Evolutionary conservation across 1,140 invertebrate species (phyloP).

Genomic region (Laupala kohalensis): DNA sequence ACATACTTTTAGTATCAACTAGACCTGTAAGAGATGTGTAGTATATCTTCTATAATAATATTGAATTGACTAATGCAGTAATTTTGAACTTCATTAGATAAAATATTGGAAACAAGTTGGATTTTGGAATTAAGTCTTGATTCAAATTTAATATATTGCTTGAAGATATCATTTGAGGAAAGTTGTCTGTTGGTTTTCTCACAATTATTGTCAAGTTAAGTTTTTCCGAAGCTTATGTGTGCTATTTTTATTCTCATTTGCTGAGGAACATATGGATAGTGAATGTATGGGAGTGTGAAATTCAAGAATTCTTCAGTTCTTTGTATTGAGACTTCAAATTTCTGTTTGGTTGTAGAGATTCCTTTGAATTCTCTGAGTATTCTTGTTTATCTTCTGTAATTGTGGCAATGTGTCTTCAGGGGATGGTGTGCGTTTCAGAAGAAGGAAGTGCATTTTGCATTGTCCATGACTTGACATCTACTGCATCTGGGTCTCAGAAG

Average conservation of each 20-base stretch:
- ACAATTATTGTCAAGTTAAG: not conserved
- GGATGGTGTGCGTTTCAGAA: slow-evolving; percentile 26
- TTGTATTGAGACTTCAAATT: not conserved
- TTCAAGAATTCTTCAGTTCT: not conserved
- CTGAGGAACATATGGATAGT: not conserved
- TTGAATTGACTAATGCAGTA: too few relatives aligned
- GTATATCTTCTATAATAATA: too few relatives aligned
- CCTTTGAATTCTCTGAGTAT: not conserved
- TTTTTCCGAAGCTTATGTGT: not conserved
- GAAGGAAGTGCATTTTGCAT: slow-evolving; percentile 35
- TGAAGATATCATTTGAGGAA: not conserved
- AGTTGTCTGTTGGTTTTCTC: not conserved
- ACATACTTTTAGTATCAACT: too few relatives aligned
- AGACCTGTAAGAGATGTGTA: too few relatives aligned
- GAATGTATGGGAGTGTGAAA: not conserved
- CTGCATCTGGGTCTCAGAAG: slow-evolving; percentile 24
- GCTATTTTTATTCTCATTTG: not conserved
- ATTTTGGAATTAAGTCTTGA: not conserved
- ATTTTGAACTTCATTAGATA: too few relatives aligned
- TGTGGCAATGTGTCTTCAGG: slow-evolving; percentile 20
- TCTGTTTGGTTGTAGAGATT: not conserved
- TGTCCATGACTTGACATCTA: slow-evolving; percentile 37
- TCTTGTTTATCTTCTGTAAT: not conserved
- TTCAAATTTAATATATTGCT: not conserved
- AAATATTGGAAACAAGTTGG: not conserved